A percentile compares a stretch with the other conserved stretches of the same genome.
Conservation (phyloP, 1,140 invertebrate genomes). For the Eupristina koningsbergeri region DNA sequence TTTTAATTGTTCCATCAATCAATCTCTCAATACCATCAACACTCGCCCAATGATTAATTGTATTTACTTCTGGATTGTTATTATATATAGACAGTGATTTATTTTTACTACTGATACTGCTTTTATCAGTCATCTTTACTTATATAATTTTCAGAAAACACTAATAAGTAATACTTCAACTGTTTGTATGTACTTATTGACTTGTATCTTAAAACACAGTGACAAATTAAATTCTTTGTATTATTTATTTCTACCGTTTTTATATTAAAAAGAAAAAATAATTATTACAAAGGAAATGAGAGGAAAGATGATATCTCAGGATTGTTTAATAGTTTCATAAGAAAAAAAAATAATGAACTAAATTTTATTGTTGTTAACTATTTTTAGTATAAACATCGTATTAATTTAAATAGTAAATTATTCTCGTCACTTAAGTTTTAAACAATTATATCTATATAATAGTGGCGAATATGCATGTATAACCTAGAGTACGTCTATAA, state of each 20-base stretch:
- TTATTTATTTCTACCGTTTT: too few species aligned
- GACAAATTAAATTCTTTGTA: too few species aligned
- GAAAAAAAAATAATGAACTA: too few species aligned
- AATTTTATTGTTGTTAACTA: too few species aligned
- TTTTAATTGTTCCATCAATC: background rate
- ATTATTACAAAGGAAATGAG: too few species aligned
- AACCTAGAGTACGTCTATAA: background rate
- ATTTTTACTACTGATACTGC: background rate
- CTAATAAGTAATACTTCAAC: too few species aligned
- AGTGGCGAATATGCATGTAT: background rate
- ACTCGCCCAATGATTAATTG: conserved; percentile 37
- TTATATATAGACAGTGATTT: background rate
- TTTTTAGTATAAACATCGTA: too few species aligned
- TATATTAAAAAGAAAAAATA: too few species aligned
- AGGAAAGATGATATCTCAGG: too few species aligned
- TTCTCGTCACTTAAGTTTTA: background rate
- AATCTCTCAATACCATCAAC: conserved; percentile 36
- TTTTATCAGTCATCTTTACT: conserved; percentile 2
- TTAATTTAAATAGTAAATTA: background rate
- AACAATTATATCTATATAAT: background rate
- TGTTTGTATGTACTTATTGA: too few species aligned
- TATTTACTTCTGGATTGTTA: background rate
- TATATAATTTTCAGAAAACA: background rate
- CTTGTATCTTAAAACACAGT: too few species aligned
- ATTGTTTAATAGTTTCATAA: too few species aligned